Conservation (phyloP, 1,140 invertebrate genomes). For the Scaptodrosophila lebanonensis region DNA sequence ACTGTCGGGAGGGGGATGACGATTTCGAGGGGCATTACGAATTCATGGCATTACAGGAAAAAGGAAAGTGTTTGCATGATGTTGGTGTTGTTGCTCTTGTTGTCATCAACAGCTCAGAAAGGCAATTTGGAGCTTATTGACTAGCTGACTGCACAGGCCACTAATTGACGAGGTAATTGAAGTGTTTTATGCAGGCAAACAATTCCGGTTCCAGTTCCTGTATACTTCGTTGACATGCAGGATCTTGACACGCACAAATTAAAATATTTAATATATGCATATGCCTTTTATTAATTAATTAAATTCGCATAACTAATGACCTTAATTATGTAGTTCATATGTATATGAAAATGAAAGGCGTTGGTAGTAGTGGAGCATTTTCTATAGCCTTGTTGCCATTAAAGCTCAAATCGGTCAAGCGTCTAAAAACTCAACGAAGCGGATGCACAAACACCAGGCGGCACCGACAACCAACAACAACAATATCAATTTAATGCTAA, state of each 20-base stretch:
- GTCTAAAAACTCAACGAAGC: slow-evolving; percentile 21
- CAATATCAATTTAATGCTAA: slow-evolving; percentile 39
- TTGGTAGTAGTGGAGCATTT: background rate
- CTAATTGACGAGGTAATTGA: background rate
- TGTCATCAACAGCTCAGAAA: no score
- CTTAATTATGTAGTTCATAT: no score
- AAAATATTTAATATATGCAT: slow-evolving; percentile 53
- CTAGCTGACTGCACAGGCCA: no score
- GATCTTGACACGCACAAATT: slow-evolving; percentile 20
- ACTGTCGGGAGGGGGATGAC: no score
- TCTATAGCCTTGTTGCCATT: slow-evolving; percentile 5
- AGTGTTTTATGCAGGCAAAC: slow-evolving; percentile 4
- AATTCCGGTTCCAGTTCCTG: background rate
- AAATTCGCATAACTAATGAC: slow-evolving; percentile 71
- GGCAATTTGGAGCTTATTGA: no score
- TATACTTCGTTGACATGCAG: slow-evolving; percentile 15
- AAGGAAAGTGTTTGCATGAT: background rate
- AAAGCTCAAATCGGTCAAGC: slow-evolving; percentile 1
- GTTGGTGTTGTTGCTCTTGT: no score
- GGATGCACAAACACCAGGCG: slow-evolving; percentile 7
- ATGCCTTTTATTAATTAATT: slow-evolving; percentile 67
- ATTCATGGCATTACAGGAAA: slow-evolving; percentile 29
- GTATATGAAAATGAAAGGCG: slow-evolving; percentile 63
- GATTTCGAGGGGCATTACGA: slow-evolving; percentile 34
- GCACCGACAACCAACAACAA: background rate